Base-by-base conservation (phyloP, 2,888 invertebrate genomes). In the Eudasyphora cyanicolor region DNA sequence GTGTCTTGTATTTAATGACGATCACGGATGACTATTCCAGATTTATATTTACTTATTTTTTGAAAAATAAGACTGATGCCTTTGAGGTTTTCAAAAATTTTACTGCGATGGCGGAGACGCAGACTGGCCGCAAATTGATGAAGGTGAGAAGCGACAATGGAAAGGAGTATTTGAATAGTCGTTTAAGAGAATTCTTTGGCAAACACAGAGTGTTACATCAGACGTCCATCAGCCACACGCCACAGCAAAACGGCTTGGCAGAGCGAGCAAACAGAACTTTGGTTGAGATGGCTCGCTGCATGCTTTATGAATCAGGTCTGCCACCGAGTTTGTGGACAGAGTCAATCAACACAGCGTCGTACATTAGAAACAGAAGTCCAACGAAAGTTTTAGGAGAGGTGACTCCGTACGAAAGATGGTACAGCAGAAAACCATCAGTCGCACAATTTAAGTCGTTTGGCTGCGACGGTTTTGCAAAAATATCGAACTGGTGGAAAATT, bases 271-370 rank as follows among this genome's bases (percentile, higher is more conserved):
- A 85, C 24, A 38, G 82, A 2, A 85, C 85, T 7, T 17, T 85
- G 38, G 76, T 88, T 8, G 88, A 89, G 42, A 85, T 86, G 76
- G 88, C 88, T 8, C 83, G 89, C 27, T 85, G 87, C 29, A 86
- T 90, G 86, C 70, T 90, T n/a, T 42, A 85, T 3, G 79, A 87
- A 21, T 76, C 86, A 19, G 82, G 80, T 1, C 42, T 89, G 10
- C 87, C 60, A 86, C 89, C 84, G 51, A 62, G 76, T 29, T 76
- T 87, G 12, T 88, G 88, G 77, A 87, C 74, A 27, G 85, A 86
- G 12, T 86, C 85, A 32, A 67, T 81, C 4, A 79, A 80, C 2
- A 86, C 85, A 70, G 82, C 85, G 3, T 64, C 49, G 32, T 84
- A 82, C 69, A 64, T 84, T n/a, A 60, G 82, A 35, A 81, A 83